These are phyloP conservation scores for Diadema setosum DNA, from an alignment of 35 echinoderm and acorn worm species.

Conservation along the genomic window DNA sequence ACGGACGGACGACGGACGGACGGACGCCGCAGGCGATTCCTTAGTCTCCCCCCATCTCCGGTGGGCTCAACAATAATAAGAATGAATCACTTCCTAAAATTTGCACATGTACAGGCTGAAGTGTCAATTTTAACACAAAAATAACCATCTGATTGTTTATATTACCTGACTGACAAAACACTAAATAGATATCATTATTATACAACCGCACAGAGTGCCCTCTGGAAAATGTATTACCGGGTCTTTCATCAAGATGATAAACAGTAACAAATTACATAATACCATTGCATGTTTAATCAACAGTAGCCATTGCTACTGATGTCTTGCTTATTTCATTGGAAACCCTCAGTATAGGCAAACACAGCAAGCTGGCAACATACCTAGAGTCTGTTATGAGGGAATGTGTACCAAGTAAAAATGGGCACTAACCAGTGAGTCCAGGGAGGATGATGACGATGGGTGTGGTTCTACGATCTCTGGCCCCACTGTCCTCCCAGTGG, in stretches of 20 bases:
- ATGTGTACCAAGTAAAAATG: not conserved
- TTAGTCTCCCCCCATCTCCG: too few species aligned
- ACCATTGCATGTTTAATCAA: not conserved
- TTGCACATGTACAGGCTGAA: too few species aligned
- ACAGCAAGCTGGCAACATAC: not conserved
- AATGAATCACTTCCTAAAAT: too few species aligned
- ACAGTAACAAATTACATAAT: not conserved
- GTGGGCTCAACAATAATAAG: too few species aligned
- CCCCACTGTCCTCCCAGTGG: conserved; percentile 75
- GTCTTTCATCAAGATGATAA: not conserved
- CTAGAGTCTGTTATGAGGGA: not conserved
- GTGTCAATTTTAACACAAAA: too few species aligned
- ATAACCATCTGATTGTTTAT: too few species aligned
- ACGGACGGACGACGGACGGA: too few species aligned
- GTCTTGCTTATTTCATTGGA: not conserved
- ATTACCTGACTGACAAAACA: too few species aligned
- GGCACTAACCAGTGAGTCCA: conserved; percentile 72
- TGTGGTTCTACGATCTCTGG: not conserved
- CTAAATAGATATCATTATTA: too few species aligned
- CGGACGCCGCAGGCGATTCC: too few species aligned
- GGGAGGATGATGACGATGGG: conserved; percentile 82
- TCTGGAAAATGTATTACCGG: too few species aligned
- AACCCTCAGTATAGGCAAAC: not conserved
- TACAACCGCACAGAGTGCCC: too few species aligned
- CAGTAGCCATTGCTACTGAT: not conserved